Conservation (phyloP, 2,888 invertebrate species). For the Helleia helle region DNA sequence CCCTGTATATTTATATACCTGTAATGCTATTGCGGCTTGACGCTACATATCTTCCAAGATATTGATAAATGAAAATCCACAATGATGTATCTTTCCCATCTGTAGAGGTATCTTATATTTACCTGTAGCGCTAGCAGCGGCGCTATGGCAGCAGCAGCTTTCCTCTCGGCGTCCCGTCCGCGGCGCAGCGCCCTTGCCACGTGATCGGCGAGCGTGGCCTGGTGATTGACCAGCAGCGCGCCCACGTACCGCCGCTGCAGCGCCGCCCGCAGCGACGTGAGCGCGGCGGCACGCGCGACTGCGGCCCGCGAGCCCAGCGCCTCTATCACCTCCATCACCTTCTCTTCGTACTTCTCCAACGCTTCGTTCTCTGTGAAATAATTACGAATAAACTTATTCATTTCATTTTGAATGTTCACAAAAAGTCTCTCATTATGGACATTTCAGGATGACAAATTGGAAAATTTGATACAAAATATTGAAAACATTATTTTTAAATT, state of each 20-base stretch:
- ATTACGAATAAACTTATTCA: not conserved
- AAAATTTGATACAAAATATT: too few species aligned
- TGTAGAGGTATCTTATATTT: too few species aligned
- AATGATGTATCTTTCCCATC: too few species aligned
- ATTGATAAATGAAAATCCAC: too few species aligned
- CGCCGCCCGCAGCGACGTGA: conserved; percentile 81
- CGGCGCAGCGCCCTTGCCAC: conserved; percentile 87
- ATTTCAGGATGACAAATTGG: too few species aligned
- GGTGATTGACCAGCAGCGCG: conserved; percentile 83
- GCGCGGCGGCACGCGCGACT: conserved; percentile 83
- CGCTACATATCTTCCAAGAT: too few species aligned
- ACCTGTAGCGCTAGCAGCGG: conserved; percentile 89
- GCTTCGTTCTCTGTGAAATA: conserved; percentile 61
- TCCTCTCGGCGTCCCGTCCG: conserved; percentile 87
- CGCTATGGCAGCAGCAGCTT: conserved; percentile 86
- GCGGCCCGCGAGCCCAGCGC: conserved; percentile 91
- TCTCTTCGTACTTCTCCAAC: conserved; percentile 86
- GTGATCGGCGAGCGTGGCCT: conserved; percentile 86
- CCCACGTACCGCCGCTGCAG: conserved; percentile 86
- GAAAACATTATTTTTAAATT: too few species aligned
- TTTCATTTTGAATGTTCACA: too few species aligned
- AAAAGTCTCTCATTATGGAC: too few species aligned
- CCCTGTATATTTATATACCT: too few species aligned
- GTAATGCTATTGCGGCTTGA: too few species aligned
- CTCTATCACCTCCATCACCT: conserved; percentile 89